Percentiles rank a stretch among this genome's conserved stretches.
phyloP scores from a whole-genome alignment of 2,113 vertebrate genomes.

The Crocuta crocuta region DNA sequence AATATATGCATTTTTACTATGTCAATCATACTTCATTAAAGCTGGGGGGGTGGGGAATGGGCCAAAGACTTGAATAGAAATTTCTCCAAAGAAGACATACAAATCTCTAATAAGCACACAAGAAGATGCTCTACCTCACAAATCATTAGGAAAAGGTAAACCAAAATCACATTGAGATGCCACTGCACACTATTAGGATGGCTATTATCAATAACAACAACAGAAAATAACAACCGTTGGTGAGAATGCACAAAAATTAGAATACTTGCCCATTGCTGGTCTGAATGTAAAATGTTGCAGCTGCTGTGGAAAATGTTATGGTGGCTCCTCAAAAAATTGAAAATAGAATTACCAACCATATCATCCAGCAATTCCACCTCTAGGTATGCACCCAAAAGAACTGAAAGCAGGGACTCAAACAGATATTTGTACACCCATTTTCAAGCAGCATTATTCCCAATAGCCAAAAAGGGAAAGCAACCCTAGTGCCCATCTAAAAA shows the following conservation, averaged over 20 bases:
- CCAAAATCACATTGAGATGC: neutral
- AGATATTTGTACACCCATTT: neutral
- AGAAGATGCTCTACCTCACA: neutral
- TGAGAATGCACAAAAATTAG: neutral
- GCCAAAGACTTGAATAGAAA: neutral
- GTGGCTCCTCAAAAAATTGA: neutral
- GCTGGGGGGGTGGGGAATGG: neutral
- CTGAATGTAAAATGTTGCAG: neutral
- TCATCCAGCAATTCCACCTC: neutral
- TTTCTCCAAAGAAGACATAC: neutral
- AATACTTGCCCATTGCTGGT: neutral
- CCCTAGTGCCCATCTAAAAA: neutral
- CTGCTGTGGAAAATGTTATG: neutral
- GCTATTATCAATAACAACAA: neutral
- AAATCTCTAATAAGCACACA: neutral
- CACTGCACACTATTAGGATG: neutral
- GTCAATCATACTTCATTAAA: neutral
- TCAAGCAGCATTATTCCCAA: neutral
- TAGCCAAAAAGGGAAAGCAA: neutral
- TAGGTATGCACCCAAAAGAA: neutral
- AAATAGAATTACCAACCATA: neutral
- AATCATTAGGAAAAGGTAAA: neutral
- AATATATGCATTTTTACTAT: neutral
- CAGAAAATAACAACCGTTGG: neutral
- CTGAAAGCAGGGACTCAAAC: neutral